A percentile compares a stretch with the other conserved stretches of the same genome.
Conservation (phyloP, 1,140 invertebrate species). For the Cotesia glomerata region DNA sequence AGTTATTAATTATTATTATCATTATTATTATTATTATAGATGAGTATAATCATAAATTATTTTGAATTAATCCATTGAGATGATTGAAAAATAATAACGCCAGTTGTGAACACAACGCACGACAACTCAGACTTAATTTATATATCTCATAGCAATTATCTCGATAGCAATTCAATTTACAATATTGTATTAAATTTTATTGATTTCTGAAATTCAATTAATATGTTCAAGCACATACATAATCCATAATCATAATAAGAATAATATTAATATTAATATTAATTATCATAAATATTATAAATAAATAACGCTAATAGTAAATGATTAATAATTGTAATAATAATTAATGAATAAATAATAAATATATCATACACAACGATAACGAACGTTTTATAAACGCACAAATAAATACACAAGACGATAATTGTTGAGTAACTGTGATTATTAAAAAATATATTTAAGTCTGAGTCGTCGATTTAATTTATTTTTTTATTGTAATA, state of each 20-base stretch:
- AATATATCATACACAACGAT: background rate
- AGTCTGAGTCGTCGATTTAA: slow-evolving; percentile 2
- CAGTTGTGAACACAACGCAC: background rate
- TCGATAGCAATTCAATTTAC: background rate
- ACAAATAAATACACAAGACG: background rate
- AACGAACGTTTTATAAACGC: background rate
- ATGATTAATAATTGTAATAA: background rate
- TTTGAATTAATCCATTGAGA: too few relatives aligned
- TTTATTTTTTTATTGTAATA: background rate
- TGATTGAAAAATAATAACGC: too few relatives aligned
- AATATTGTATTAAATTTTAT: too few relatives aligned
- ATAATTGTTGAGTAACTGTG: slow-evolving; percentile 4
- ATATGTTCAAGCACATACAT: too few relatives aligned
- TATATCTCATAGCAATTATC: background rate
- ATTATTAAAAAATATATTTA: slow-evolving; percentile 7
- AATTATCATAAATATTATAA: slow-evolving; percentile 15
- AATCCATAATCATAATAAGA: background rate
- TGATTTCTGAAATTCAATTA: too few relatives aligned
- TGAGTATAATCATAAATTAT: too few relatives aligned
- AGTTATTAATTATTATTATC: too few relatives aligned
- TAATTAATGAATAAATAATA: background rate
- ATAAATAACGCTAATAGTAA: background rate
- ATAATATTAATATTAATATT: too few relatives aligned
- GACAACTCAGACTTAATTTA: slow-evolving; percentile 21
- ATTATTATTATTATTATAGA: too few relatives aligned